Percentiles rank a stretch among this genome's conserved stretches.
phyloP scores from a whole-genome alignment of 2,888 invertebrate genomes.

The Papilio demoleus region DNA sequence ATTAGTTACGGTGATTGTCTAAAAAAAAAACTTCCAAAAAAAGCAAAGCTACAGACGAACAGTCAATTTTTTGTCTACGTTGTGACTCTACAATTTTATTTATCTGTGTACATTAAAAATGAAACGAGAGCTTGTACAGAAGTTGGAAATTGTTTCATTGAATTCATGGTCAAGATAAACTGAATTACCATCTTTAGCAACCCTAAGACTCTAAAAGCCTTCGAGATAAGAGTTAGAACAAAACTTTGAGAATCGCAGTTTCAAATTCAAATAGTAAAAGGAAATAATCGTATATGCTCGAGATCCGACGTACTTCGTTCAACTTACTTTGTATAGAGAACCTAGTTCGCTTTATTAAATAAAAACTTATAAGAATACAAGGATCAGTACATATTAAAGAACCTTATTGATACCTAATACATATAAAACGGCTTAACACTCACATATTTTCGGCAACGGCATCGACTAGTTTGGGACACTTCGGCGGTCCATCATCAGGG shows the following conservation, averaged over 20 bases:
- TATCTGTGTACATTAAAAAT: too few relatives aligned
- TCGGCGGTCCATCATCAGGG: too few relatives aligned
- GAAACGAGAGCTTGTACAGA: background rate
- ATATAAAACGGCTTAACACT: too few relatives aligned
- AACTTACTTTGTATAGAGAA: background rate
- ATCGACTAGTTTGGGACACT: too few relatives aligned
- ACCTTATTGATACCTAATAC: too few relatives aligned
- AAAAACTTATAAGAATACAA: background rate
- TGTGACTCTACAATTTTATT: too few relatives aligned
- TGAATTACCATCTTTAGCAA: background rate
- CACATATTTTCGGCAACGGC: too few relatives aligned
- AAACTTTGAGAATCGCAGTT: slow-evolving; percentile 8
- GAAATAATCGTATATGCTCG: slow-evolving; percentile 17
- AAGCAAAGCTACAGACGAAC: too few relatives aligned
- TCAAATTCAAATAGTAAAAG: slow-evolving; percentile 11
- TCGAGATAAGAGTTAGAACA: slow-evolving; percentile 17
- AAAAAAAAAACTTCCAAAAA: too few relatives aligned
- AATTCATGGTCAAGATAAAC: slow-evolving; percentile 12
- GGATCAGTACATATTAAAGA: too few relatives aligned
- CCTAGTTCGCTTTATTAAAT: background rate
- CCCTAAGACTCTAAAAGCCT: background rate
- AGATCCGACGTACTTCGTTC: background rate
- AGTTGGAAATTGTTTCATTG: background rate
- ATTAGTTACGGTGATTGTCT: too few relatives aligned
- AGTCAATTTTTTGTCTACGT: too few relatives aligned